phyloP scores from a whole-genome alignment of 2,113 vertebrate species.

The Galemys pyrenaicus region DNA sequence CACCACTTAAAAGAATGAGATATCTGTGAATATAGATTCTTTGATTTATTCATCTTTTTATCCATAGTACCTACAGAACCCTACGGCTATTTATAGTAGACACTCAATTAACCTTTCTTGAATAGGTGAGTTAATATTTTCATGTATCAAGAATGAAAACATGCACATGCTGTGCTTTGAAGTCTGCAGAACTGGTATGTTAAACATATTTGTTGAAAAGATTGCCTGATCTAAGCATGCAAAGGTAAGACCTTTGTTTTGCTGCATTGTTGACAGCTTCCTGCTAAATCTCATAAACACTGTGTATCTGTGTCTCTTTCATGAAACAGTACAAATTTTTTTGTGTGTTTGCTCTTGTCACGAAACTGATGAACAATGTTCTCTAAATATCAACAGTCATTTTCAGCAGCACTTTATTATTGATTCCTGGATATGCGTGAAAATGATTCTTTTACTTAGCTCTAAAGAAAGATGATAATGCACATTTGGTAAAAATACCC shows the following conservation, averaged over 20 bases:
- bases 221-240: neutral
- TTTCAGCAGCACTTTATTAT: neutral
- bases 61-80: neutral
- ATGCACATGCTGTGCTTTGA: neutral
- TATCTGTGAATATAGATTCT: neutral
- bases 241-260: neutral
- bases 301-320: neutral
- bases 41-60: neutral
- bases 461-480: constrained; percentile 17
- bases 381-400: neutral
- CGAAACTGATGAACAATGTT: neutral
- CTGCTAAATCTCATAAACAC: neutral
- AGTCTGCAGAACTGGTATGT: neutral
- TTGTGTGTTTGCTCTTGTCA: neutral
- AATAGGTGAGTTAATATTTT: neutral
- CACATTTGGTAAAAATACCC: constrained; percentile 26
- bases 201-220: neutral
- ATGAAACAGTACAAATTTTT: neutral
- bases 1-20: neutral
- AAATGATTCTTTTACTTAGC: neutral
- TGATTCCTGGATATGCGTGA: neutral
- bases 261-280: neutral
- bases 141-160: neutral
- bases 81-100: neutral
- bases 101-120: neutral